Base-by-base conservation (phyloP, 2,888 invertebrate genomes). In the Adela reaumurella region DNA sequence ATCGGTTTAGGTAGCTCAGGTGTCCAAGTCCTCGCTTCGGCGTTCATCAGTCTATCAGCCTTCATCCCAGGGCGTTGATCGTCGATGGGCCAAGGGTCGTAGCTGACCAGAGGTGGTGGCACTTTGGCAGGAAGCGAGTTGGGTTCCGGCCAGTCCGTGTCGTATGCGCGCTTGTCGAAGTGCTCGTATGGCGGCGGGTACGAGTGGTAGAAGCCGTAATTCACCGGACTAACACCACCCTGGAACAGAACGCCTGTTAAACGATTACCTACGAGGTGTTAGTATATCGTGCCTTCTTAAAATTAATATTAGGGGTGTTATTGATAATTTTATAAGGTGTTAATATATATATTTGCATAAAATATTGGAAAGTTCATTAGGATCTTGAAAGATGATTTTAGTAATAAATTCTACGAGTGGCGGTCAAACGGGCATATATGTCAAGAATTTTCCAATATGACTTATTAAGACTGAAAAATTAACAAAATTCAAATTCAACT, bases 181-280 rank as follows among this genome's bases (percentile, higher is more conserved):
- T 74, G 71, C n/a, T 76, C 76, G 54, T 74, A 68, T 11, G 70
- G 56, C 49, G 65, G 64, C 57, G 77, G 80, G 49, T 82, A 78
- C 3, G 81, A 65, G 52, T 87, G 86, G 63, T 90, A 90, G 46
- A 89, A 81, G 17, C 24, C 90, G 62, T 90, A 90, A 73, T 84
- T 89, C 52, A 90, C 61, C 65, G 89, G 87, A 70, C 81, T 88
- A 57, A 87, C 81, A 59, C 88, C 88, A 59, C 87, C 82, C 84
- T 85, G 66, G 68, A 70, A 70, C 70, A 74, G 69, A 78, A 78
- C 66, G 71, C 65, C 78, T 80, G 60, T 78, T 74, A 78, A 73
- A 65, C 54, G 65, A 67, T 78, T 72, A 77, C 64, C 67, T 54
- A 58, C 58, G 54, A 60, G 61, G 53, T 46, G 65, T 58, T 65